These are phyloP conservation scores for Thecocarcelia acutangulata DNA, from an alignment of 2,888 invertebrate genomes.

Conservation along the genomic window DNA sequence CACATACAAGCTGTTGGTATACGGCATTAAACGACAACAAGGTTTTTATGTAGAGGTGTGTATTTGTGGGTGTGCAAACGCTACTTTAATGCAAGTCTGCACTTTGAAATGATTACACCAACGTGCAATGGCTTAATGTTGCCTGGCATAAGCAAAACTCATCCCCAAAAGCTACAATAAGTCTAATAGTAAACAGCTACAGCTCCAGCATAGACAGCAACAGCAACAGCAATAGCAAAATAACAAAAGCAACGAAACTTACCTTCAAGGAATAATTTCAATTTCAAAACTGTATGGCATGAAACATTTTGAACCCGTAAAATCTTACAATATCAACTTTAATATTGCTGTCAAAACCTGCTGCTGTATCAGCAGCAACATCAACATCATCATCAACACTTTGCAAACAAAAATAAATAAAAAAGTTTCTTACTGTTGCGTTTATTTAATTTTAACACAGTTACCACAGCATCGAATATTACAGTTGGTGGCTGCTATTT, in stretches of 20 bases:
- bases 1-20: not conserved
- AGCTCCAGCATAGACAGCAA: not conserved
- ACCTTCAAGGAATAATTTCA: slow-evolving; percentile 77
- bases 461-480: slow-evolving; percentile 31
- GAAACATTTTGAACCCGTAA: slow-evolving; percentile 37
- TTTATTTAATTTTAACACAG: slow-evolving; percentile 24
- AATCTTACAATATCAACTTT: slow-evolving; percentile 43
- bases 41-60: not conserved
- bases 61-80: slow-evolving; percentile 9
- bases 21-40: slow-evolving; percentile 23
- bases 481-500: slow-evolving; percentile 26
- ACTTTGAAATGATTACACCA: slow-evolving; percentile 30
- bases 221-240: not conserved
- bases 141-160: not conserved
- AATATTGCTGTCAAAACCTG: slow-evolving; percentile 32
- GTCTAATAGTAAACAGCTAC: slow-evolving; percentile 1
- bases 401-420: slow-evolving; percentile 6
- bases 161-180: slow-evolving; percentile 29
- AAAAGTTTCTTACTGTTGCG: slow-evolving; percentile 3
- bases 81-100: slow-evolving; percentile 16
- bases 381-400: slow-evolving; percentile 7
- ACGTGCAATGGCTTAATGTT: slow-evolving; percentile 31
- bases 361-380: slow-evolving; percentile 4
- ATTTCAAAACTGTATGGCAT: slow-evolving; percentile 75
- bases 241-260: slow-evolving; percentile 4